Evolutionary conservation across 2,113 vertebrate species (phyloP).

Genomic region (Oreochromis spilurus): DNA sequence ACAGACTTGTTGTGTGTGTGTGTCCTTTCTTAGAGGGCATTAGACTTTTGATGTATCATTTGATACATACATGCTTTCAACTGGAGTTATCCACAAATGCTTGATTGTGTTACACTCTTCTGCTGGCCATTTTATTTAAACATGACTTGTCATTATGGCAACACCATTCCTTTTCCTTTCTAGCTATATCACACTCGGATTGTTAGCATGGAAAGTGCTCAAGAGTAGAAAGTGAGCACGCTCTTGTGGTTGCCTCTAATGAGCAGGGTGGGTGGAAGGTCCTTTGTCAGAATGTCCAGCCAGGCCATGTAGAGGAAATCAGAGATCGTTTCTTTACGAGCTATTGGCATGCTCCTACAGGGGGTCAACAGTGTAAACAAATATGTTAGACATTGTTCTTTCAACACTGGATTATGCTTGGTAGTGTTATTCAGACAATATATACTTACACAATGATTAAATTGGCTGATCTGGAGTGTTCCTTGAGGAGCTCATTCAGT

Average conservation of each 20-base stretch:
- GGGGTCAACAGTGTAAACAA: background rate
- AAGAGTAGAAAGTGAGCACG: slow-evolving; percentile 97
- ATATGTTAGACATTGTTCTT: background rate
- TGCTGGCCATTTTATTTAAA: background rate
- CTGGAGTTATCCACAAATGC: background rate
- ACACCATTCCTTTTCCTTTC: background rate
- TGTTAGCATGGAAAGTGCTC: slow-evolving; percentile 35
- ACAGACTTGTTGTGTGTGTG: background rate
- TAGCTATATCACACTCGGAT: background rate
- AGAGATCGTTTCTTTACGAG: slow-evolving; percentile 89
- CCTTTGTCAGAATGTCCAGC: slow-evolving; percentile 90
- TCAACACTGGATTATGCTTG: background rate
- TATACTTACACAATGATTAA: slow-evolving; percentile 91
- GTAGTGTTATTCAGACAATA: background rate
- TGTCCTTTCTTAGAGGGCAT: background rate
- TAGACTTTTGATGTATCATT: background rate
- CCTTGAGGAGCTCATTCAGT: slow-evolving; percentile 88
- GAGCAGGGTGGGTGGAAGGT: slow-evolving; percentile 89
- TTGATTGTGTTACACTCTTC: background rate
- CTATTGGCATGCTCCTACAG: slow-evolving; percentile 92
- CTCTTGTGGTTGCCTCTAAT: slow-evolving; percentile 98
- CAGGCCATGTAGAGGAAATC: slow-evolving; percentile 96
- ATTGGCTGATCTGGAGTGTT: slow-evolving; percentile 87
- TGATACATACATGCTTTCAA: background rate
- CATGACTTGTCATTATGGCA: background rate